Percentiles rank a stretch among this genome's conserved stretches.
Evolutionary conservation across 2,888 invertebrate species (phyloP).

Genomic region (Scaptomyza parva): DNA sequence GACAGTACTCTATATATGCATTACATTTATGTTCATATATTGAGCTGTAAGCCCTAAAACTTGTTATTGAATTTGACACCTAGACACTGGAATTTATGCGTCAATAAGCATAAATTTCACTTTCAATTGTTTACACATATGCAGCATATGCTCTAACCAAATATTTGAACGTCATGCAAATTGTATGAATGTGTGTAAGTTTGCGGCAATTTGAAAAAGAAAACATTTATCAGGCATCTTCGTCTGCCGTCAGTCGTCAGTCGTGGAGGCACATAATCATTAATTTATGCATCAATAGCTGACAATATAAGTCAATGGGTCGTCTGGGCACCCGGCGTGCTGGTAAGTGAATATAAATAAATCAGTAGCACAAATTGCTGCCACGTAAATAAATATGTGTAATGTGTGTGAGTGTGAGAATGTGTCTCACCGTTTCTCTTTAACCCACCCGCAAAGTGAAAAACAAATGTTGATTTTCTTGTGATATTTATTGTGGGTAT

Average conservation of each 20-base stretch:
- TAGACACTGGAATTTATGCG: slow-evolving; percentile 64
- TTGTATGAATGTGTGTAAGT: slow-evolving; percentile 5
- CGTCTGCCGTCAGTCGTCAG: slow-evolving; percentile 36
- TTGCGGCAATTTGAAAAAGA: slow-evolving; percentile 56
- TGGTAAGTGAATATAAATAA: slow-evolving; percentile 72
- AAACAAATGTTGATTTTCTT: no score
- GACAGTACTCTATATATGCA: background rate
- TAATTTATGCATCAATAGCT: slow-evolving; percentile 79
- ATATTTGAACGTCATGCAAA: slow-evolving; percentile 51
- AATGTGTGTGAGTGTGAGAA: slow-evolving; percentile 25
- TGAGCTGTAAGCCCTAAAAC: background rate
- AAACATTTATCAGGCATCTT: slow-evolving; percentile 63
- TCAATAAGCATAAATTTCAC: slow-evolving; percentile 68
- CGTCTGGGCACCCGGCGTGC: slow-evolving; percentile 67
- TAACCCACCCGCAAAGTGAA: background rate
- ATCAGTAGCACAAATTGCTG: slow-evolving; percentile 68
- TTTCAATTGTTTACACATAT: slow-evolving; percentile 64
- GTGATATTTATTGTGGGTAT: no score
- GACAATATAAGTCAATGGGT: slow-evolving; percentile 77
- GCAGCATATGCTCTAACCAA: slow-evolving; percentile 58
- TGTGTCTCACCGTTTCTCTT: slow-evolving; percentile 16
- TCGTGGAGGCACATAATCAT: slow-evolving; percentile 64
- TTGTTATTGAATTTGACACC: slow-evolving; percentile 58
- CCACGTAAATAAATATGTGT: slow-evolving; percentile 62
- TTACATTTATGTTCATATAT: background rate